Percentiles rank a stretch among this genome's conserved stretches.
These are phyloP conservation scores for Lacerta agilis DNA, from an alignment of 2,797 vertebrate genomes.

Conservation along the genomic window DNA sequence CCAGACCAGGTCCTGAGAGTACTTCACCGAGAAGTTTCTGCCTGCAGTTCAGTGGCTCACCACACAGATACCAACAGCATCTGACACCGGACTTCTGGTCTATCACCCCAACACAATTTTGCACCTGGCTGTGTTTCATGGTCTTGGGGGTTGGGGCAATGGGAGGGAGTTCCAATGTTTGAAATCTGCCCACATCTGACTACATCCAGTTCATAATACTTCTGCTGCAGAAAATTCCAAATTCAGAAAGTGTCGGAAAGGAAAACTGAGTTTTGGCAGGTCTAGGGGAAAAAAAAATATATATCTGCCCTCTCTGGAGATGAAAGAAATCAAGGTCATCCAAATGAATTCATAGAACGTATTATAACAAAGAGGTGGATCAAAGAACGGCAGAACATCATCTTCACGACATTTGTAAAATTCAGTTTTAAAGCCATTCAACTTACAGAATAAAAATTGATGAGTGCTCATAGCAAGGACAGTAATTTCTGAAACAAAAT, in stretches of 20 bases:
- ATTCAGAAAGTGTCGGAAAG: not conserved
- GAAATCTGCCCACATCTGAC: not conserved
- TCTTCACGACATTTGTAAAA: slow-evolving; percentile 48
- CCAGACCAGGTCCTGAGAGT: not conserved
- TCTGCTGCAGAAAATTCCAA: slow-evolving; percentile 19
- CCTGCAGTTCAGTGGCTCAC: not conserved
- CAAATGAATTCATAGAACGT: slow-evolving; percentile 42
- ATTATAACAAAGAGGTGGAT: slow-evolving; percentile 50
- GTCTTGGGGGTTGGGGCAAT: not conserved
- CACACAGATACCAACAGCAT: not conserved
- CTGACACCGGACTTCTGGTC: not conserved
- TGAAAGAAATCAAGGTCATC: slow-evolving; percentile 58
- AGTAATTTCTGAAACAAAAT: slow-evolving; percentile 34
- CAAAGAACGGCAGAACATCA: slow-evolving; percentile 49
- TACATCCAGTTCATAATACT: not conserved
- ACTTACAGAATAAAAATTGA: slow-evolving; percentile 41
- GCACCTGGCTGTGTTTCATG: not conserved
- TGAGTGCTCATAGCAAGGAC: slow-evolving; percentile 25
- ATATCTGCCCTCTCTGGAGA: slow-evolving; percentile 8
- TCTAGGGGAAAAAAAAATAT: slow-evolving; percentile 15
- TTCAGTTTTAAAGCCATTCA: slow-evolving; percentile 37
- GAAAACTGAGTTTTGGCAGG: slow-evolving; percentile 3
- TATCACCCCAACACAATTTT: not conserved
- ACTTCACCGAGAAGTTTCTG: not conserved
- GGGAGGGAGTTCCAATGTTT: not conserved